Evolutionary conservation across 2,113 vertebrate genomes (phyloP).

Genomic region (Oreochromis tanganicae): DNA sequence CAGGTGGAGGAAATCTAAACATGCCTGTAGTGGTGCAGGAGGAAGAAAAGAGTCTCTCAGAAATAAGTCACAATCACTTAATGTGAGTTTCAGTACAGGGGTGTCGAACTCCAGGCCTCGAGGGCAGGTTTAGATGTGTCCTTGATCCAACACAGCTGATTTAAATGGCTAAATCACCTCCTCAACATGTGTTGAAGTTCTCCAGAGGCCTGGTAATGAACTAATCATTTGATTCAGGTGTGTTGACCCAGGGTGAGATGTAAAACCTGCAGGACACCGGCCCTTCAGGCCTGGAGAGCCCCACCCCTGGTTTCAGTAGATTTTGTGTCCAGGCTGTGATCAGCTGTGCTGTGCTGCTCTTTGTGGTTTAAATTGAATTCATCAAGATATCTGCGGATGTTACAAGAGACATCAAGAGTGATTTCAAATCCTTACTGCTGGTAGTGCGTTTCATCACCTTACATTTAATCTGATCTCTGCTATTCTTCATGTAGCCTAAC

Average conservation of each 20-base stretch:
- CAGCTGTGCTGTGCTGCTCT: background rate
- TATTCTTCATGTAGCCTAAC: background rate
- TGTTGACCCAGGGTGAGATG: background rate
- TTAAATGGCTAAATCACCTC: fast-evolving
- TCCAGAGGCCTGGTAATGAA: background rate
- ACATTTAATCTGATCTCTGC: background rate
- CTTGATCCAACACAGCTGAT: background rate
- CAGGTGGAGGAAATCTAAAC: background rate
- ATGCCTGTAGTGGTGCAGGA: background rate
- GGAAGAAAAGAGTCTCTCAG: background rate
- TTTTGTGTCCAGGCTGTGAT: background rate
- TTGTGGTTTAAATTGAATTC: background rate
- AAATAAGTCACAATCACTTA: background rate
- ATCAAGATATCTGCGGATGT: background rate
- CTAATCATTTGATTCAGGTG: background rate
- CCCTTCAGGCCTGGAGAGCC: fast-evolving
- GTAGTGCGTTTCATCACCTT: fast-evolving
- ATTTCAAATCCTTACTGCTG: background rate
- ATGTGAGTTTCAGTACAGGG: background rate
- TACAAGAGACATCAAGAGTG: background rate
- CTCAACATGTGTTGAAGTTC: background rate
- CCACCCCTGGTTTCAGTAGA: background rate
- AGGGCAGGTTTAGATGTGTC: background rate
- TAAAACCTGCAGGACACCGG: background rate
- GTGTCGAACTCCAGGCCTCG: background rate